A percentile compares a stretch with the other conserved stretches of the same genome.
Evolutionary conservation across 2,113 vertebrate species (phyloP).

Genomic region (Chrysemys picta): DNA sequence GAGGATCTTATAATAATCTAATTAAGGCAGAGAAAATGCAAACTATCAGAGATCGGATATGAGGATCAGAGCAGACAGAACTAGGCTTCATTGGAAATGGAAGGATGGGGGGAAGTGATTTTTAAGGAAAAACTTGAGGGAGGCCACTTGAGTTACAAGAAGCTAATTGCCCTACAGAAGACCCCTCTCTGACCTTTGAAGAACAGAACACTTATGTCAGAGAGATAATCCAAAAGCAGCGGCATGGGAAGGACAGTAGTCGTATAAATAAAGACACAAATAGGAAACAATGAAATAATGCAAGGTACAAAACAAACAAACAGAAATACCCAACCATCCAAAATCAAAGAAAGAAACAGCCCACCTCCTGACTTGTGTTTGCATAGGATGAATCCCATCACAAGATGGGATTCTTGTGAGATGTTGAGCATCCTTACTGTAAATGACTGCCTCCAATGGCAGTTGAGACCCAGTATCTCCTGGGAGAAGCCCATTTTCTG

Average conservation of each 20-base stretch:
- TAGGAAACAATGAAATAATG: neutral
- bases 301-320: neutral
- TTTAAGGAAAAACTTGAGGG: neutral
- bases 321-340: neutral
- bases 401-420: neutral
- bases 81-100: neutral
- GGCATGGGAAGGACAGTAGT: neutral
- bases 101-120: neutral
- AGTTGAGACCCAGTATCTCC: neutral
- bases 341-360: neutral
- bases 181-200: fast-evolving
- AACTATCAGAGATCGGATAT: neutral
- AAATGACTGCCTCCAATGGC: neutral
- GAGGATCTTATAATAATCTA: neutral
- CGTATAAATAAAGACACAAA: fast-evolving
- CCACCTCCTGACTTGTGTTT: neutral
- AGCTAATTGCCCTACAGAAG: fast-evolving
- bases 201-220: neutral
- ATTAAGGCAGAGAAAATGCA: neutral
- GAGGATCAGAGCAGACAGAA: fast-evolving
- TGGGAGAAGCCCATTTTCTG: neutral
- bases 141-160: neutral
- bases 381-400: neutral
- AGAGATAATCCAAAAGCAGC: neutral
- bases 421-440: neutral